These are phyloP conservation scores for Cherax destructor DNA, from an alignment of 1,140 invertebrate genomes.

Conservation along the genomic window DNA sequence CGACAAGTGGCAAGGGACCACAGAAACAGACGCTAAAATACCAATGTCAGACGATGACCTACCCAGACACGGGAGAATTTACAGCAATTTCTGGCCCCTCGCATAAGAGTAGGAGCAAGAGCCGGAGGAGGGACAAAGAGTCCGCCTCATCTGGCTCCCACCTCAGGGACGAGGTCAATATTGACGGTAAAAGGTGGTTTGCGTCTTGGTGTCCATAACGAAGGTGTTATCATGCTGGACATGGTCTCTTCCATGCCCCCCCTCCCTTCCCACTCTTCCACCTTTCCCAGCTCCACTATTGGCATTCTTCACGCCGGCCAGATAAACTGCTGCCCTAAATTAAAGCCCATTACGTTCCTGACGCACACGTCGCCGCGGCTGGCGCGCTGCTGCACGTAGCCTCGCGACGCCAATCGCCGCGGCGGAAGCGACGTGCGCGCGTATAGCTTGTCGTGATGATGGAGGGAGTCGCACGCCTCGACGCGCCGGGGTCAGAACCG, in stretches of 20 bases:
- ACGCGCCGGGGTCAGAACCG: not conserved
- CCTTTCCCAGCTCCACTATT: conserved; percentile 20
- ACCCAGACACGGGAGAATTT: not conserved
- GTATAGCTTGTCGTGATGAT: conserved; percentile 18
- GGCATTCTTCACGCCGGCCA: conserved; percentile 21
- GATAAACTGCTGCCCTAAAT: conserved; percentile 36
- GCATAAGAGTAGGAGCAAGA: not conserved
- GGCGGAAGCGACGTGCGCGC: conserved; percentile 10
- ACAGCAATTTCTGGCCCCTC: not conserved
- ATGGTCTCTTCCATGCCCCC: not conserved
- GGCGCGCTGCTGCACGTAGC: conserved; percentile 26
- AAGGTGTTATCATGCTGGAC: conserved; percentile 22
- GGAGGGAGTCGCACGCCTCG: conserved; percentile 4
- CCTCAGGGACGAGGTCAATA: conserved; percentile 5
- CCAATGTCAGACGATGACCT: not conserved
- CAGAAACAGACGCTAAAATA: not conserved
- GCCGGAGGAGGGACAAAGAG: conserved; percentile 5
- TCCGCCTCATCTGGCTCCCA: conserved; percentile 30
- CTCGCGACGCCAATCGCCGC: conserved; percentile 10
- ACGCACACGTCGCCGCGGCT: conserved; percentile 5
- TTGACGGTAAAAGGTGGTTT: conserved; percentile 19
- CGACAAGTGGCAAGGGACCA: not conserved
- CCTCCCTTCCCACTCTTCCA: not conserved
- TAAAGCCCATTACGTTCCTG: conserved; percentile 32
- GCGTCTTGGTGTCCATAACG: conserved; percentile 21